Evolutionary conservation across 2,113 vertebrate genomes (phyloP).

Genomic region (Megaceryle maxima): DNA sequence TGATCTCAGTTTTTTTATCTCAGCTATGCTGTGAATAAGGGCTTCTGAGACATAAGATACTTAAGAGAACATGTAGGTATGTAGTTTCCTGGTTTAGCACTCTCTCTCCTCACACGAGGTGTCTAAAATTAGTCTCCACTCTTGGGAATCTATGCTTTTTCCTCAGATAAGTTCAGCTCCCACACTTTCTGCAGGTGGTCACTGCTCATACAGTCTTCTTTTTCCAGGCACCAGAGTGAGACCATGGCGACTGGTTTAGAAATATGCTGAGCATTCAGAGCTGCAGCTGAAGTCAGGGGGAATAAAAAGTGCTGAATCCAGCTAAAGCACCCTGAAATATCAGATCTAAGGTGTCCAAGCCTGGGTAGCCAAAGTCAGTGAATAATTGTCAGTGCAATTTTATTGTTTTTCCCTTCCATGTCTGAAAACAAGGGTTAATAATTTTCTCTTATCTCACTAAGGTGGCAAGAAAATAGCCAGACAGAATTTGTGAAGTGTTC

Average conservation of each 20-base stretch:
- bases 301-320: neutral
- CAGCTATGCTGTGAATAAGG: neutral
- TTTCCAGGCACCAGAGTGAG: neutral
- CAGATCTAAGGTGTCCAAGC: neutral
- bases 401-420: neutral
- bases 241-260: neutral
- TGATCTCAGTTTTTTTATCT: neutral
- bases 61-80: neutral
- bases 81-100: neutral
- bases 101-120: neutral
- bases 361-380: neutral
- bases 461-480: neutral
- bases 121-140: neutral
- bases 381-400: neutral
- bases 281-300: neutral
- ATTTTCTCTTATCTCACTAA: neutral
- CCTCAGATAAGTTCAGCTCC: neutral
- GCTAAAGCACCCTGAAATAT: neutral
- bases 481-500: neutral
- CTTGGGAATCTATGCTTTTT: neutral
- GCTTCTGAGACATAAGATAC: neutral
- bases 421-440: neutral
- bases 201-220: neutral
- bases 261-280: neutral
- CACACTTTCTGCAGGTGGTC: neutral